Percentiles rank a stretch among this genome's conserved stretches.
Conservation (phyloP, 23 tunicate species). For the Ascidia mentula region DNA sequence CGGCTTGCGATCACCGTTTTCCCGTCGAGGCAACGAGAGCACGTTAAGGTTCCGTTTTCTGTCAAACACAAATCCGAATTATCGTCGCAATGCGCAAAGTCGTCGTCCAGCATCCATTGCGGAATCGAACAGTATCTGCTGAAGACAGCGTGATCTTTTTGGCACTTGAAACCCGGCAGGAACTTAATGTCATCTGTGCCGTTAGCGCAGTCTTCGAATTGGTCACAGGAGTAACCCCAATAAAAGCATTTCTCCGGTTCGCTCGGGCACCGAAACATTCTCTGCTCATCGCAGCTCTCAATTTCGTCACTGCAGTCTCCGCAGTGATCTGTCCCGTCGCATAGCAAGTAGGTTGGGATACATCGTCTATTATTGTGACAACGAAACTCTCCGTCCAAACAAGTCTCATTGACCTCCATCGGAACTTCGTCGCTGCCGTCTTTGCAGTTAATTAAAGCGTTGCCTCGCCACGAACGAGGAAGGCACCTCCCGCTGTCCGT, state of each 20-base stretch:
- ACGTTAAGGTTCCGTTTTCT: slow-evolving; percentile 17
- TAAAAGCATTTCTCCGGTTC: slow-evolving; percentile 1
- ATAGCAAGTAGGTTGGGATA: slow-evolving; percentile 28
- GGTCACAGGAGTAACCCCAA: slow-evolving; percentile 24
- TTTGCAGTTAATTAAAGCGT: slow-evolving; percentile 14
- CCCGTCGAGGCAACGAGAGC: slow-evolving; percentile 28
- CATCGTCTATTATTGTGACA: slow-evolving; percentile 36
- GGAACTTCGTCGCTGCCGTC: slow-evolving; percentile 41
- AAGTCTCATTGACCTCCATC: not conserved
- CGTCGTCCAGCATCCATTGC: slow-evolving; percentile 38
- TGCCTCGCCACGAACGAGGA: slow-evolving; percentile 30
- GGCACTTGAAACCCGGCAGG: slow-evolving; percentile 42
- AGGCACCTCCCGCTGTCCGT: slow-evolving; percentile 30
- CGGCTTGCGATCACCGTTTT: slow-evolving; percentile 16
- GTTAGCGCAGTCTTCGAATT: not conserved
- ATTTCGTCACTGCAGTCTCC: slow-evolving; percentile 39
- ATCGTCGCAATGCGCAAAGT: slow-evolving; percentile 18
- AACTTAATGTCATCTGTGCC: not conserved
- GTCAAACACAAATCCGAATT: slow-evolving; percentile 25
- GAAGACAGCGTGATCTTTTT: not conserved
- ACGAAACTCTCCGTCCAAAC: slow-evolving; percentile 6
- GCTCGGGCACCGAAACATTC: slow-evolving; percentile 48
- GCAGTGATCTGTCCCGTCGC: slow-evolving; percentile 22
- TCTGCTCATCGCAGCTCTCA: slow-evolving; percentile 23
- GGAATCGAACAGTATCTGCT: slow-evolving; percentile 16